Percentiles rank a stretch among this genome's conserved stretches.
phyloP scores from a whole-genome alignment of 2,888 invertebrate species.

The Amphiduros pacificus region DNA sequence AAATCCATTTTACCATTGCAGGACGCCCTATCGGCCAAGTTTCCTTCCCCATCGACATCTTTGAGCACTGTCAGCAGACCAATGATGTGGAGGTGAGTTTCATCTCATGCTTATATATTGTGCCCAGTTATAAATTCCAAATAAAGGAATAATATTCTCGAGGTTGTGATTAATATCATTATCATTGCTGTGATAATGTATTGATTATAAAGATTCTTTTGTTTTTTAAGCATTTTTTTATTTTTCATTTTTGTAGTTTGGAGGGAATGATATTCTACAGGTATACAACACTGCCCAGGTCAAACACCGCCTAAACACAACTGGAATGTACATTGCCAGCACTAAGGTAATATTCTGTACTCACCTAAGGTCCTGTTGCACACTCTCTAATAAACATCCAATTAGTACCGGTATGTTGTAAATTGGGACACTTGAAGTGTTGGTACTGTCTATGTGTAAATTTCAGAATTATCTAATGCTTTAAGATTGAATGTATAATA shows the following conservation, averaged over 20 bases:
- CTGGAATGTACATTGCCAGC: conserved; percentile 88
- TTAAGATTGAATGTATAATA: no score
- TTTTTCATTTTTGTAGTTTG: conserved; percentile 64
- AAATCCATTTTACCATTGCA: conserved; percentile 17
- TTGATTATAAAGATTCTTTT: background rate
- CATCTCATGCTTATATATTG: no score
- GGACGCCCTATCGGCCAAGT: conserved; percentile 65
- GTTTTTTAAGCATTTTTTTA: background rate
- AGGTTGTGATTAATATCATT: no score
- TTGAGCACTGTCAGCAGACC: conserved; percentile 90
- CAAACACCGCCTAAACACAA: conserved; percentile 83
- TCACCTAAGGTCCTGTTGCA: no score
- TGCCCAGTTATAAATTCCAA: background rate
- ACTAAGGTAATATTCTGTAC: conserved; percentile 66
- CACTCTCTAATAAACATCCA: no score
- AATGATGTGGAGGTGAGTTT: conserved; percentile 89
- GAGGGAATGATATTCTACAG: conserved; percentile 91
- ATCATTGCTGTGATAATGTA: no score
- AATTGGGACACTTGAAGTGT: no score
- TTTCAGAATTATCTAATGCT: no score
- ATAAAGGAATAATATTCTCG: background rate
- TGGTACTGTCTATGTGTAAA: no score
- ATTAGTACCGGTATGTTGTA: no score
- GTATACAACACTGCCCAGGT: conserved; percentile 92
- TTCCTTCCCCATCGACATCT: conserved; percentile 92